phyloP scores from a whole-genome alignment of 2,797 vertebrate species.

The Pipistrellus pipistrellus region DNA sequence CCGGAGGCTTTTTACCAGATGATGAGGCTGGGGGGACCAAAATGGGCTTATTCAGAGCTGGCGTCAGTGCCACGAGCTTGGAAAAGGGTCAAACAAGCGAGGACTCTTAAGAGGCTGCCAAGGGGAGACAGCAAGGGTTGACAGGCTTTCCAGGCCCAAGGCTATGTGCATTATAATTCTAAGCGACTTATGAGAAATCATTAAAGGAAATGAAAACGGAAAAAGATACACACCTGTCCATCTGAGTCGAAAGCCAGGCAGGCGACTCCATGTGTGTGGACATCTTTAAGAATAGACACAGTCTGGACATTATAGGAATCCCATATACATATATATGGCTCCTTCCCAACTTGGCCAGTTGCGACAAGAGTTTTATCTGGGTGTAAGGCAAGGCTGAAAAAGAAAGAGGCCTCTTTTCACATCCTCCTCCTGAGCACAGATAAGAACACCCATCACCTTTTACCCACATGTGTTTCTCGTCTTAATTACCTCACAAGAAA shows the following conservation, averaged over 20 bases:
- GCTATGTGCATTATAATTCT: not conserved
- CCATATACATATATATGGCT: constrained; percentile 97
- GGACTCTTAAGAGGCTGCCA: not conserved
- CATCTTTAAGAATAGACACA: constrained; percentile 96
- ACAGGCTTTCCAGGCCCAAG: not conserved
- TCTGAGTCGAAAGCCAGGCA: constrained; percentile 96
- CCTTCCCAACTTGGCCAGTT: constrained; percentile 97
- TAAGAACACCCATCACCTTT: not conserved
- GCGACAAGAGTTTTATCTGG: constrained; percentile 96
- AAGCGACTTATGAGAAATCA: not conserved
- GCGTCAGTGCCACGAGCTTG: not conserved
- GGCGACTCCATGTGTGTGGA: constrained; percentile 96
- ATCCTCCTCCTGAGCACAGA: constrained; percentile 33
- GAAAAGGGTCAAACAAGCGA: not conserved
- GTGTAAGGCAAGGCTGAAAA: constrained; percentile 95
- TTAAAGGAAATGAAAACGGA: constrained; percentile 11
- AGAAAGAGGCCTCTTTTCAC: constrained; percentile 77
- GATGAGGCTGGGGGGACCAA: not conserved
- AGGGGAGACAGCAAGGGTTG: not conserved
- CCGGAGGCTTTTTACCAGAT: not conserved
- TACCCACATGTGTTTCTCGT: constrained; percentile 18
- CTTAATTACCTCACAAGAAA: constrained; percentile 17
- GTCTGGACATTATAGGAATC: constrained; percentile 95
- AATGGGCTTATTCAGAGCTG: not conserved
- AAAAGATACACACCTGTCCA: constrained; percentile 93